Conservation (phyloP, 2,797 vertebrate genomes). For the Crax fasciolata region DNA sequence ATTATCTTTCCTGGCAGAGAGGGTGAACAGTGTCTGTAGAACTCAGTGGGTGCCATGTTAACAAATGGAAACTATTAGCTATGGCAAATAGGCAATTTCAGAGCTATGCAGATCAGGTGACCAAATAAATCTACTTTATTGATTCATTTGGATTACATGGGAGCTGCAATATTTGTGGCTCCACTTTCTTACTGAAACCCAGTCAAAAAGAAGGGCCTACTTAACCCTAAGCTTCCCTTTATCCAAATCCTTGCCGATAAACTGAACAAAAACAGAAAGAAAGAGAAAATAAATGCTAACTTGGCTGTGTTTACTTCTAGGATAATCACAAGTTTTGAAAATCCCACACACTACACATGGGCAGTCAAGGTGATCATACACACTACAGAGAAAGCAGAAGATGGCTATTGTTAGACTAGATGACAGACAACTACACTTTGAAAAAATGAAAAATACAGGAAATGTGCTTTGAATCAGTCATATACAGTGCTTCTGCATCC, state of each 20-base stretch:
- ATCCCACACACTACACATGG: background rate
- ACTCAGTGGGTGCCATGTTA: background rate
- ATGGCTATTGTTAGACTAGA: background rate
- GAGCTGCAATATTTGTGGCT: background rate
- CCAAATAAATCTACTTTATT: background rate
- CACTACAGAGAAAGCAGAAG: background rate
- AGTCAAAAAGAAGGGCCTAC: background rate
- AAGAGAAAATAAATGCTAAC: background rate
- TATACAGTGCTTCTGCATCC: background rate
- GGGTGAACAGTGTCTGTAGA: background rate
- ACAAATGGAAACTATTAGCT: slow-evolving; percentile 16
- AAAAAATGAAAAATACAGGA: background rate
- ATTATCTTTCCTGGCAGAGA: background rate
- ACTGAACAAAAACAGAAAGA: background rate
- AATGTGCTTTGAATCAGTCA: background rate
- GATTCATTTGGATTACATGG: background rate
- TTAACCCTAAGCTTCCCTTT: background rate
- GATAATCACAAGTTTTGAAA: background rate
- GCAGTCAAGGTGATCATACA: background rate
- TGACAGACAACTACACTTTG: background rate
- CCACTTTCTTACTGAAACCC: background rate
- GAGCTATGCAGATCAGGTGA: background rate
- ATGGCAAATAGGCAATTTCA: slow-evolving; percentile 9
- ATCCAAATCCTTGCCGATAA: background rate
- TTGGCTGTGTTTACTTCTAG: background rate